Conservation (phyloP, 2,113 vertebrate genomes). For the Psilopsiagon aymara region DNA sequence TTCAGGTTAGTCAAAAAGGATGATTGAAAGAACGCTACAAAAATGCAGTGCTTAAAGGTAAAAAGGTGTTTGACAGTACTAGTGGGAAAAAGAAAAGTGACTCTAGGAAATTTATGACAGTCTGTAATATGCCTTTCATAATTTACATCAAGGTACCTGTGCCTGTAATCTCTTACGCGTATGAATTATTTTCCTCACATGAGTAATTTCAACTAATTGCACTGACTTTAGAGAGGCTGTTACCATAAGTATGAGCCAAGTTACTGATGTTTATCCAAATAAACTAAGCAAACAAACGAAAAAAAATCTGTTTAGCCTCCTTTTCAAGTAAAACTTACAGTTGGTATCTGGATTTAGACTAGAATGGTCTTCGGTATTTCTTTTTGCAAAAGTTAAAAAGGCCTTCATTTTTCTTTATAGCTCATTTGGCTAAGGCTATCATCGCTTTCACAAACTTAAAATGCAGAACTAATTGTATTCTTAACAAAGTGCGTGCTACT, state of each 20-base stretch:
- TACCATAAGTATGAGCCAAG: not conserved
- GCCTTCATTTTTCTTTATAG: not conserved
- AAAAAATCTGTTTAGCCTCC: not conserved
- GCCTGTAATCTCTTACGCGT: not conserved
- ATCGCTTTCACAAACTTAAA: not conserved
- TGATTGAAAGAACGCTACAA: not conserved
- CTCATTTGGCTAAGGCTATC: not conserved
- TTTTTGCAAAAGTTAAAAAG: not conserved
- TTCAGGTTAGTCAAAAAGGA: slow-evolving; percentile 22
- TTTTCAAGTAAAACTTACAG: not conserved
- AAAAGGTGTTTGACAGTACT: not conserved
- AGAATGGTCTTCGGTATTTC: not conserved
- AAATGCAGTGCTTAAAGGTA: slow-evolving; percentile 31
- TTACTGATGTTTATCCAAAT: not conserved
- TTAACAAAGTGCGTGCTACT: not conserved
- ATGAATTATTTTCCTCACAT: not conserved
- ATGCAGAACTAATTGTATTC: slow-evolving; percentile 10
- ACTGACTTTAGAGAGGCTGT: not conserved
- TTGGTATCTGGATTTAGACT: not conserved
- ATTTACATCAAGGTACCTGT: not conserved
- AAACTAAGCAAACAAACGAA: not conserved
- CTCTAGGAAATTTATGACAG: not conserved
- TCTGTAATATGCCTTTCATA: not conserved
- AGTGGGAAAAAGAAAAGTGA: not conserved
- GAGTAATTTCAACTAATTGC: slow-evolving; percentile 16